A percentile compares a stretch with the other conserved stretches of the same genome.
Conservation (phyloP, 2,888 invertebrate genomes). For the Imbricaverruca yamaguchii region DNA sequence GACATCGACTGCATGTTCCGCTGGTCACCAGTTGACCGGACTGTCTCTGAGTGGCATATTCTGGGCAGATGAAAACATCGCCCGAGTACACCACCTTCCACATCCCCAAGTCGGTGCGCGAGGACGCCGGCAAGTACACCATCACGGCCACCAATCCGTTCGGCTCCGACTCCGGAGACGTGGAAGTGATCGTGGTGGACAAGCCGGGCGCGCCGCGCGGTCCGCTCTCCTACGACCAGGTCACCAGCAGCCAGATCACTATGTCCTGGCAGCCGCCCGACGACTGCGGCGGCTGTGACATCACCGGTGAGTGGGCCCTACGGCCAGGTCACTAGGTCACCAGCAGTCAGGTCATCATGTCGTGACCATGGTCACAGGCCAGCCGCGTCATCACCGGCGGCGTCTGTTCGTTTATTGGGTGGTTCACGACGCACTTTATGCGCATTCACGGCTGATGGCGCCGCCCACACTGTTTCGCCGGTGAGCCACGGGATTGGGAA, state of each 20-base stretch:
- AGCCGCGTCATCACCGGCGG: no score
- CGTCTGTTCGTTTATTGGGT: no score
- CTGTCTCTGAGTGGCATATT: no score
- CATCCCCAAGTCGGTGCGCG: slow-evolving; percentile 75
- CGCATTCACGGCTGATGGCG: no score
- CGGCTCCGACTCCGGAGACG: slow-evolving; percentile 81
- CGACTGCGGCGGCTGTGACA: slow-evolving; percentile 88
- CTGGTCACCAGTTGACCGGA: no score
- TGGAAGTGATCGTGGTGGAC: slow-evolving; percentile 90
- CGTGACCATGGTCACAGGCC: no score
- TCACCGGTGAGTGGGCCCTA: slow-evolving; percentile 49
- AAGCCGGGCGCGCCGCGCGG: slow-evolving; percentile 84
- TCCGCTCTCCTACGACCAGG: slow-evolving; percentile 71
- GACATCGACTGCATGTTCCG: no score
- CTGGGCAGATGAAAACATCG: slow-evolving; percentile 61
- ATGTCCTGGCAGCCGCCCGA: slow-evolving; percentile 80
- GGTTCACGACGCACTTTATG: no score
- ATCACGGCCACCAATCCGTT: slow-evolving; percentile 77
- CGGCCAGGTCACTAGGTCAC: no score
- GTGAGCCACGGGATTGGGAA: no score
- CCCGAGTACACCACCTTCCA: slow-evolving; percentile 72
- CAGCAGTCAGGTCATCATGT: no score
- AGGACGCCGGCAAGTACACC: slow-evolving; percentile 82
- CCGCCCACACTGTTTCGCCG: no score
- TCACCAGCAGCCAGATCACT: slow-evolving; percentile 77